phyloP scores from a whole-genome alignment of 2,888 invertebrate genomes.

The Cryptocephalus moraei region DNA sequence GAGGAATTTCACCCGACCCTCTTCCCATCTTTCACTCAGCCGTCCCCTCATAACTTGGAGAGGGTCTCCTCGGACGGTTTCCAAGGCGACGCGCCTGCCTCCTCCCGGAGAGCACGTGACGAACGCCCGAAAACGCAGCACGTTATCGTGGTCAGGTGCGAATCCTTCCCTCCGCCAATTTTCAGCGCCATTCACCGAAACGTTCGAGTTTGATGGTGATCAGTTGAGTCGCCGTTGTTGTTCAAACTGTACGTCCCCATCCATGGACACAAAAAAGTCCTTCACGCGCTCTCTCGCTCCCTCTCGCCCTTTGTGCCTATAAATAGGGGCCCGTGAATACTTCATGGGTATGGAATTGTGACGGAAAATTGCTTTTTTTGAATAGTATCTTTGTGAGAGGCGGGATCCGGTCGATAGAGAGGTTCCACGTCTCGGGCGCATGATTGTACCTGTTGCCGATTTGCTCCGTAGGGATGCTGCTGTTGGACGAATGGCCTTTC shows the following conservation, averaged over 20 bases:
- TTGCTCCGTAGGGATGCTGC: slow-evolving; percentile 12
- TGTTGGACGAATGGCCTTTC: slow-evolving; percentile 10
- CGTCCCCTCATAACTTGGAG: too few species aligned
- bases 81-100: too few species aligned
- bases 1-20: too few species aligned
- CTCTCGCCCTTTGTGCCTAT: background rate
- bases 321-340: slow-evolving; percentile 13
- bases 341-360: slow-evolving; percentile 16
- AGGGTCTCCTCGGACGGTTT: too few species aligned
- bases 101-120: background rate
- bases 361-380: slow-evolving; percentile 14
- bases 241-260: background rate
- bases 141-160: background rate
- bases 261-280: background rate
- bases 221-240: too few species aligned
- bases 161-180: background rate
- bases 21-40: too few species aligned
- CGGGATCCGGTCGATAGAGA: background rate
- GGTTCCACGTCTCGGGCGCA: slow-evolving; percentile 13
- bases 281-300: too few species aligned
- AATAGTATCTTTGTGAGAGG: background rate
- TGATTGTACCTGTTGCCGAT: slow-evolving; percentile 28
- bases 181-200: background rate
- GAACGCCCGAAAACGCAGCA: background rate
- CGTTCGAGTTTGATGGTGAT: too few species aligned